These are phyloP conservation scores for Gracilinanus agilis DNA, from an alignment of 2,113 vertebrate genomes.

Conservation along the genomic window DNA sequence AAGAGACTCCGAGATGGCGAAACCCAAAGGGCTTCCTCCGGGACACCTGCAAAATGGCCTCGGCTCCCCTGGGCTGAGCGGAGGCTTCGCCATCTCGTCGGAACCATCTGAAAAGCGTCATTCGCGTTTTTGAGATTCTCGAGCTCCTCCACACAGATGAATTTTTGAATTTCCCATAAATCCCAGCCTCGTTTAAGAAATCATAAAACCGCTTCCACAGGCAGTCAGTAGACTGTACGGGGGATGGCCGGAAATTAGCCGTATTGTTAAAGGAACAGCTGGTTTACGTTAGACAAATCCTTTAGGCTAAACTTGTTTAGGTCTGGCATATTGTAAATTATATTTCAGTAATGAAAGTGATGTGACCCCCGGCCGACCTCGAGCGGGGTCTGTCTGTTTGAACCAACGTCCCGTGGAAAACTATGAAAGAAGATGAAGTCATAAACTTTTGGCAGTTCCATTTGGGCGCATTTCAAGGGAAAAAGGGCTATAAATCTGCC, in stretches of 20 bases:
- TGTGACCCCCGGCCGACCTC: conserved; percentile 90
- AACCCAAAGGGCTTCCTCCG: not conserved
- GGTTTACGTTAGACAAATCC: conserved; percentile 93
- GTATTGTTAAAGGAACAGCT: conserved; percentile 92
- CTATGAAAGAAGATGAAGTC: conserved; percentile 87
- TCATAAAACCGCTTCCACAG: conserved; percentile 80
- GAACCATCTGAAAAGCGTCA: conserved; percentile 55
- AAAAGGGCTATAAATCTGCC: conserved; percentile 86
- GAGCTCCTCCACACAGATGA: conserved; percentile 74
- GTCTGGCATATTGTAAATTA: conserved; percentile 92
- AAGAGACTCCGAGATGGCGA: not conserved
- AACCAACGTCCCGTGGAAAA: conserved; percentile 84
- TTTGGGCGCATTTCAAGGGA: conserved; percentile 82
- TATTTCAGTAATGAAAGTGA: conserved; percentile 91
- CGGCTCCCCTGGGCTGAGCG: no score
- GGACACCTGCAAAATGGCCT: conserved; percentile 64
- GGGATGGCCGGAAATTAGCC: conserved; percentile 89
- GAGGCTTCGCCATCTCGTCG: conserved; percentile 51
- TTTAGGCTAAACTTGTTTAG: conserved; percentile 92
- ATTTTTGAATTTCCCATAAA: conserved; percentile 81
- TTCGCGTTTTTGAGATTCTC: conserved; percentile 76
- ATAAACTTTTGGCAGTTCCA: conserved; percentile 86
- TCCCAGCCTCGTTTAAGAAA: conserved; percentile 76
- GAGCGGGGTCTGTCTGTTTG: conserved; percentile 85
- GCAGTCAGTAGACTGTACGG: conserved; percentile 84